Evolutionary conservation across 2,797 vertebrate species (phyloP).

Genomic region (Tenualosa ilisha): DNA sequence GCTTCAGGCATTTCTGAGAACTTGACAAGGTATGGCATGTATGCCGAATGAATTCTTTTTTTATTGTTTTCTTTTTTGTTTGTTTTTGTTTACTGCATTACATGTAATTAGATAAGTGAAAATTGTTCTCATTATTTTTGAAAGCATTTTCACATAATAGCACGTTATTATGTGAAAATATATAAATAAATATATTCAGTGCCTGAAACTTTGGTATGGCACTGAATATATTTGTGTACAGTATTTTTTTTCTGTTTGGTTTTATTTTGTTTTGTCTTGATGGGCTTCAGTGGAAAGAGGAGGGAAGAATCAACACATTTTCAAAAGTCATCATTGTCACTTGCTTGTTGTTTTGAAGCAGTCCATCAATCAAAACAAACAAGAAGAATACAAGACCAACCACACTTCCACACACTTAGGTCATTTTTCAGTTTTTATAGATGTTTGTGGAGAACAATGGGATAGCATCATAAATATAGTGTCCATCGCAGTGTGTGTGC

Average conservation of each 20-base stretch:
- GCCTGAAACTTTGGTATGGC: not conserved
- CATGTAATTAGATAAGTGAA: not conserved
- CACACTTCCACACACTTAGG: not conserved
- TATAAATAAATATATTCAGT: too few relatives aligned
- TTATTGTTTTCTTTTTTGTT: not conserved
- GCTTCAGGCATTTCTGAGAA: too few relatives aligned
- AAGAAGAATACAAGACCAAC: not conserved
- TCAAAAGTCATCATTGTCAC: not conserved
- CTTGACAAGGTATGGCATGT: not conserved
- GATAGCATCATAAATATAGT: not conserved
- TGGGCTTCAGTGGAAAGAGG: not conserved
- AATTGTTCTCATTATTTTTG: not conserved
- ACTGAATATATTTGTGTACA: too few relatives aligned
- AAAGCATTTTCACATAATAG: too few relatives aligned
- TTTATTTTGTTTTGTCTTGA: not conserved
- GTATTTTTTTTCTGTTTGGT: too few relatives aligned
- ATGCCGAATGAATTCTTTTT: too few relatives aligned
- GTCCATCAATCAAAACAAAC: not conserved
- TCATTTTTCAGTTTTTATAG: not conserved
- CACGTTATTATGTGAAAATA: too few relatives aligned
- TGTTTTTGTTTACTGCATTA: not conserved
- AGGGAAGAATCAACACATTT: not conserved
- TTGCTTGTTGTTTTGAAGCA: not conserved
- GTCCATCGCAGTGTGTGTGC: not conserved
- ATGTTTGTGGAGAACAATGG: conserved; percentile 7